Percentiles rank a stretch among this genome's conserved stretches.
These are phyloP conservation scores for Tanypteryx hageni DNA, from an alignment of 2,888 invertebrate species.

Conservation along the genomic window DNA sequence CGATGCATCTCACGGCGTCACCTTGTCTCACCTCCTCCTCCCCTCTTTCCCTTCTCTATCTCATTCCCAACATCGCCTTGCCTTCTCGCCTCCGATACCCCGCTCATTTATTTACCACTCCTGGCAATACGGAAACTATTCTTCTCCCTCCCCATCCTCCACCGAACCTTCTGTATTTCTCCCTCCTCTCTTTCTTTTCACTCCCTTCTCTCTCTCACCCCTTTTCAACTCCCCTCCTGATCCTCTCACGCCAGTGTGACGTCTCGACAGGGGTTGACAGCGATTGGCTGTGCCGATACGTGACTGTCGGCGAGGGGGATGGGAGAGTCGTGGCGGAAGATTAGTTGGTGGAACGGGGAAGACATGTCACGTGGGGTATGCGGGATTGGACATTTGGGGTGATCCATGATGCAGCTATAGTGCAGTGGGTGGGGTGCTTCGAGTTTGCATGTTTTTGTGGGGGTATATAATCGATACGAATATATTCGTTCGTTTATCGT, in stretches of 20 bases:
- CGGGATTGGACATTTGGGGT: no score
- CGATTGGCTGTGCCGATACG: neutral
- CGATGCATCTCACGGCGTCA: neutral
- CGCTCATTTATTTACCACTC: constrained; percentile 9
- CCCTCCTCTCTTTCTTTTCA: neutral
- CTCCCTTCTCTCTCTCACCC: neutral
- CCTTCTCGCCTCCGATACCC: neutral
- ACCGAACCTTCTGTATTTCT: neutral
- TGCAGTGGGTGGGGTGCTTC: neutral
- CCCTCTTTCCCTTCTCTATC: neutral
- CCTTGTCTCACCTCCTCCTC: neutral
- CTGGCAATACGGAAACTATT: neutral
- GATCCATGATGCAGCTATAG: neutral
- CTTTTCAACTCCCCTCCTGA: neutral
- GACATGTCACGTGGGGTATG: neutral
- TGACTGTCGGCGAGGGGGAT: neutral
- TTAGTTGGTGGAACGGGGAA: neutral
- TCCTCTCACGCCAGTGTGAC: neutral
- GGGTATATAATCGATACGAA: no score
- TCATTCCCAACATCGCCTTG: neutral
- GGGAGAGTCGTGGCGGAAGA: no score
- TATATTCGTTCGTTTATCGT: no score
- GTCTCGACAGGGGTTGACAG: neutral
- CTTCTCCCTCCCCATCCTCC: neutral
- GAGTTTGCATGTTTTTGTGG: neutral